Percentiles rank a stretch among this genome's conserved stretches.
These are phyloP conservation scores for Drosophila funebris DNA, from an alignment of 1,140 invertebrate species.

Conservation along the genomic window DNA sequence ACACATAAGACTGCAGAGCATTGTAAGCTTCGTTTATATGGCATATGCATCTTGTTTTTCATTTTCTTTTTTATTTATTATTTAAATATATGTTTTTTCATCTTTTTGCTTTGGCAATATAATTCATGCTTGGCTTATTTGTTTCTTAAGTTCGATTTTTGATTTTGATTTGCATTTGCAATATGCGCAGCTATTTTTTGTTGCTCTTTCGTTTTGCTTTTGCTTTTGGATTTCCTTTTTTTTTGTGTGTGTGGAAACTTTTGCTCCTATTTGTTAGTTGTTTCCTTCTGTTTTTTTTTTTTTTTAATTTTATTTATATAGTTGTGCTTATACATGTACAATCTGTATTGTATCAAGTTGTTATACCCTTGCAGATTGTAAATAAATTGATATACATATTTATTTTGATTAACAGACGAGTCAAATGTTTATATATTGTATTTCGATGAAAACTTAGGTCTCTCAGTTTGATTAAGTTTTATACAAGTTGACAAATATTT, in stretches of 20 bases:
- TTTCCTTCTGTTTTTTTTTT: not conserved
- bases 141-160: slow-evolving; percentile 70
- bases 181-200: slow-evolving; percentile 9
- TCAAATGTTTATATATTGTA: too few species aligned
- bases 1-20: slow-evolving; percentile 23
- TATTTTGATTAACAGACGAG: not conserved
- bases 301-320: slow-evolving; percentile 2
- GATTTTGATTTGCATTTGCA: slow-evolving; percentile 52
- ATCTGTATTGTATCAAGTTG: not conserved
- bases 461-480: too few species aligned
- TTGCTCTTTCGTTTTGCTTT: not conserved
- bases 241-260: not conserved
- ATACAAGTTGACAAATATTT: too few species aligned
- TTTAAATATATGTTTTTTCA: slow-evolving; percentile 1
- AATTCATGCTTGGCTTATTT: slow-evolving; percentile 23
- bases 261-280: not conserved
- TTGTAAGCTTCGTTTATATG: slow-evolving; percentile 38
- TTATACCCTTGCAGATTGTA: slow-evolving; percentile 6
- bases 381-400: not conserved
- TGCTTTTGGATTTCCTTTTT: not conserved
- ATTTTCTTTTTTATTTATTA: not conserved
- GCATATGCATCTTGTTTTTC: slow-evolving; percentile 10
- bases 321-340: not conserved
- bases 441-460: too few species aligned
- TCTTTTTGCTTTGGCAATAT: slow-evolving; percentile 23